Conservation (phyloP, 2,797 vertebrate species). For the Takifugu rubripes region DNA sequence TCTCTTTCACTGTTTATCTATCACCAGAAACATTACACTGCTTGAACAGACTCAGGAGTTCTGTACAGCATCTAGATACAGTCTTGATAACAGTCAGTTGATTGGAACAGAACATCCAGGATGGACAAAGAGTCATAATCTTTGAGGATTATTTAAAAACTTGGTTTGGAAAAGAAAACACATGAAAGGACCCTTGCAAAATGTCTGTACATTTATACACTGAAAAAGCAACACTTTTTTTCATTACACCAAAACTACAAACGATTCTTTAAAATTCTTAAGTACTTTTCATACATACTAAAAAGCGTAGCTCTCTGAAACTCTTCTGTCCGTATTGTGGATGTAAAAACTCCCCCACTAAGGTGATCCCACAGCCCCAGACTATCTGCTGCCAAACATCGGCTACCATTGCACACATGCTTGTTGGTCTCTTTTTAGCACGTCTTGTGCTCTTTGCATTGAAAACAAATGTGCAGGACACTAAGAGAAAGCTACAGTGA, state of each 20-base stretch:
- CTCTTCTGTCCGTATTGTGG: too few species aligned
- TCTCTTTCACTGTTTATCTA: too few species aligned
- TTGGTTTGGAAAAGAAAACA: background rate
- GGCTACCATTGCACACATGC: conserved; percentile 44
- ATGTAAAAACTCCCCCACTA: background rate
- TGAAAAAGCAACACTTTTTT: conserved; percentile 30
- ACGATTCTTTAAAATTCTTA: conserved; percentile 29
- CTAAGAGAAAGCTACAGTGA: conserved; percentile 6
- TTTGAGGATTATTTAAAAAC: too few species aligned
- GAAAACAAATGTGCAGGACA: conserved; percentile 7
- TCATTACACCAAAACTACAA: conserved; percentile 9
- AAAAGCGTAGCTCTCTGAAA: too few species aligned
- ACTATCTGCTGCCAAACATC: conserved; percentile 27
- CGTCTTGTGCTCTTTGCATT: conserved; percentile 11
- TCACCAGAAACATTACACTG: too few species aligned
- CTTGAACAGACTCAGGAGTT: too few species aligned
- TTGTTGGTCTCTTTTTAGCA: conserved; percentile 29
- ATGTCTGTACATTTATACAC: conserved; percentile 70
- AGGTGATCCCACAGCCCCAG: conserved; percentile 26
- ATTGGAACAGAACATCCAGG: too few species aligned
- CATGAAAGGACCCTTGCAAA: conserved; percentile 15
- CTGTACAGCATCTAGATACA: too few species aligned
- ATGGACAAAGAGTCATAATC: too few species aligned
- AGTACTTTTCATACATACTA: conserved; percentile 52
- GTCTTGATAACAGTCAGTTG: too few species aligned